Percentiles rank a stretch among this genome's conserved stretches.
Evolutionary conservation across 2,888 invertebrate species (phyloP).

Genomic region (Sminthurinus aureus): DNA sequence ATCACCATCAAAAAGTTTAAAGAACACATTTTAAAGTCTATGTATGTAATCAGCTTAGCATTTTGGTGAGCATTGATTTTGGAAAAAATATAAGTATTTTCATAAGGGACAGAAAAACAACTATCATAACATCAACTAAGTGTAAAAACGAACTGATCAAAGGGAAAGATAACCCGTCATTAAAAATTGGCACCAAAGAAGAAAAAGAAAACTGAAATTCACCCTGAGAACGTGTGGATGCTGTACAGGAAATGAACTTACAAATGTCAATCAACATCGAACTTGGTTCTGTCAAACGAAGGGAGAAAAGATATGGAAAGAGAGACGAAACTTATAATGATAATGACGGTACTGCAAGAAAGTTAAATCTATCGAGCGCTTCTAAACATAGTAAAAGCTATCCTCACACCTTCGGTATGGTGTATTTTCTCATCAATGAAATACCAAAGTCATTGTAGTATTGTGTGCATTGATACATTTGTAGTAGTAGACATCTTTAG

Average conservation of each 20-base stretch:
- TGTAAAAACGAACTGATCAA: constrained; percentile 38
- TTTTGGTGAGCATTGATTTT: constrained; percentile 23
- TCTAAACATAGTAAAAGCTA: neutral
- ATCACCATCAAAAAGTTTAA: neutral
- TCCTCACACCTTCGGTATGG: neutral
- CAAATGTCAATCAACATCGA: constrained; percentile 47
- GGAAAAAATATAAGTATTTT: constrained; percentile 16
- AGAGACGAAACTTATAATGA: constrained; percentile 44
- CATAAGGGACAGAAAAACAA: constrained; percentile 12
- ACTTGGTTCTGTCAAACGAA: constrained; percentile 25
- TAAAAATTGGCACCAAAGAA: constrained; percentile 47
- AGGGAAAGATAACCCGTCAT: constrained; percentile 48
- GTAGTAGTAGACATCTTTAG: too few relatives aligned
- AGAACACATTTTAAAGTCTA: constrained; percentile 13
- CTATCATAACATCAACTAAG: constrained; percentile 16
- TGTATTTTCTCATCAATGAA: neutral
- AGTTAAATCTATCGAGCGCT: constrained; percentile 23
- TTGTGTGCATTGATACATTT: neutral
- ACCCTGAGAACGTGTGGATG: constrained; percentile 13
- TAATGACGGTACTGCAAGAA: constrained; percentile 49
- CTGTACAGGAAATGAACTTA: constrained; percentile 47
- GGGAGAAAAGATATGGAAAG: neutral
- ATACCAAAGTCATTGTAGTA: neutral
- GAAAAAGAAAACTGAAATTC: constrained; percentile 17
- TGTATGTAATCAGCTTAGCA: constrained; percentile 25